Conservation (phyloP, 2,113 vertebrate species). For the Xenopus tropicalis region DNA sequence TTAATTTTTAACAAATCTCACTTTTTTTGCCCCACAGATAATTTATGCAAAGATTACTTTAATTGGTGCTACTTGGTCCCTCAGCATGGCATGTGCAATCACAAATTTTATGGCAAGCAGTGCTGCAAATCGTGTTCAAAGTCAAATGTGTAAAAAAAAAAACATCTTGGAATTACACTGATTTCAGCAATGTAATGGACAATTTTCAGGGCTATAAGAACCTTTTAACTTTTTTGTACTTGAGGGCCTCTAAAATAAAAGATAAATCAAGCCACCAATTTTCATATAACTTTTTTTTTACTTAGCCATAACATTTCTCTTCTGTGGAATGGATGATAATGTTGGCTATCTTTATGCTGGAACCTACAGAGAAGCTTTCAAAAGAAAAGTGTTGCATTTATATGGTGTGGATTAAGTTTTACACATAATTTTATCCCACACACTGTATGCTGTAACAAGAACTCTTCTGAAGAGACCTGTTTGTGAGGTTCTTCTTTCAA, state of each 20-base stretch:
- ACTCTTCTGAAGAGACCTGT: slow-evolving; percentile 1
- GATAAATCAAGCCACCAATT: not conserved
- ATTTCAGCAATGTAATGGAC: too few species aligned
- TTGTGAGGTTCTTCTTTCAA: slow-evolving; percentile 18
- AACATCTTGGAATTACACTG: not conserved
- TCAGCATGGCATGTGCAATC: slow-evolving; percentile 75
- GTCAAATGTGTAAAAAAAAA: slow-evolving; percentile 70
- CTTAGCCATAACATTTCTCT: not conserved
- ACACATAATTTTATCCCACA: slow-evolving; percentile 30
- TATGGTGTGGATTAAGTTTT: slow-evolving; percentile 4
- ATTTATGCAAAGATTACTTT: slow-evolving; percentile 60
- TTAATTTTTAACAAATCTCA: too few species aligned
- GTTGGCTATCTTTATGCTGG: slow-evolving; percentile 7
- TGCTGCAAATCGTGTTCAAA: slow-evolving; percentile 81
- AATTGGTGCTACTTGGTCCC: slow-evolving; percentile 82
- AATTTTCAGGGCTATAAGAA: too few species aligned
- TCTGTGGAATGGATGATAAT: not conserved
- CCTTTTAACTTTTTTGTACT: too few species aligned
- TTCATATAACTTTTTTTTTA: too few species aligned
- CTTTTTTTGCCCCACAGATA: slow-evolving; percentile 42
- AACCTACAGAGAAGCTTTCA: not conserved
- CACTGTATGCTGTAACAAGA: not conserved
- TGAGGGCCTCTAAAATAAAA: not conserved
- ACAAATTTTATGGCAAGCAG: slow-evolving; percentile 77
- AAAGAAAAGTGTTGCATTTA: too few species aligned